A percentile compares a stretch with the other conserved stretches of the same genome.
phyloP scores from a whole-genome alignment of 2,888 invertebrate genomes.

The Odontocolon sp. region DNA sequence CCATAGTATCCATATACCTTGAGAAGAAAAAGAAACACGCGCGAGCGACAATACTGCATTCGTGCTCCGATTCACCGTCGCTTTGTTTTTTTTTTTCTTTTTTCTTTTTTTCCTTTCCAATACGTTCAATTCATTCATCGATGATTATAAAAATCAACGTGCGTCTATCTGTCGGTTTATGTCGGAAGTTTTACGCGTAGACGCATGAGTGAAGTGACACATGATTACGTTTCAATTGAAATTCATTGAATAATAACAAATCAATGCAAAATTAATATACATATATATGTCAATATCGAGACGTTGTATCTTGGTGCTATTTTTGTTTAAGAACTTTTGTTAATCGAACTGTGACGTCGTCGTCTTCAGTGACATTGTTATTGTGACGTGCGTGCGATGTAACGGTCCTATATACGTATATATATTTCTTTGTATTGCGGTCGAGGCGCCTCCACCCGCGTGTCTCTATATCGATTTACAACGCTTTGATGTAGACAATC shows the following conservation, averaged over 20 bases:
- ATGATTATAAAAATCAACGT: not conserved
- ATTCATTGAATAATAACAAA: not conserved
- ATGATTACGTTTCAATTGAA: not conserved
- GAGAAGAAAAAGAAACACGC: constrained; percentile 1
- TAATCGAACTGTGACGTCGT: constrained; percentile 1
- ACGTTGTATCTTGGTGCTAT: not conserved
- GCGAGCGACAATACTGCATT: not conserved
- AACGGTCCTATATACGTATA: not conserved
- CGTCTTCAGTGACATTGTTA: not conserved
- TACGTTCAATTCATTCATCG: too few species aligned
- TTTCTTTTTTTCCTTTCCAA: not conserved
- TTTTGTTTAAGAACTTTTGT: not conserved
- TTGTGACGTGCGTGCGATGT: constrained; percentile 28
- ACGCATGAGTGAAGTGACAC: constrained; percentile 23
- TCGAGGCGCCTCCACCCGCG: not conserved
- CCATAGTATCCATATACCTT: constrained; percentile 28
- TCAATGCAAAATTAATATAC: not conserved
- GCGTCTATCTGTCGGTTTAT: not conserved
- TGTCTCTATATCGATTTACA: not conserved
- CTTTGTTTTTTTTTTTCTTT: constrained; percentile 24
- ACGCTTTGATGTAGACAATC: constrained; percentile 3
- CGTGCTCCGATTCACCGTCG: not conserved
- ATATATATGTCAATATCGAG: too few species aligned
- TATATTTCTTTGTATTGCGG: not conserved
- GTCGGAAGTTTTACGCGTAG: constrained; percentile 1